Conservation (phyloP, 23 tunicate species). For the Aplidium turbinatum region DNA sequence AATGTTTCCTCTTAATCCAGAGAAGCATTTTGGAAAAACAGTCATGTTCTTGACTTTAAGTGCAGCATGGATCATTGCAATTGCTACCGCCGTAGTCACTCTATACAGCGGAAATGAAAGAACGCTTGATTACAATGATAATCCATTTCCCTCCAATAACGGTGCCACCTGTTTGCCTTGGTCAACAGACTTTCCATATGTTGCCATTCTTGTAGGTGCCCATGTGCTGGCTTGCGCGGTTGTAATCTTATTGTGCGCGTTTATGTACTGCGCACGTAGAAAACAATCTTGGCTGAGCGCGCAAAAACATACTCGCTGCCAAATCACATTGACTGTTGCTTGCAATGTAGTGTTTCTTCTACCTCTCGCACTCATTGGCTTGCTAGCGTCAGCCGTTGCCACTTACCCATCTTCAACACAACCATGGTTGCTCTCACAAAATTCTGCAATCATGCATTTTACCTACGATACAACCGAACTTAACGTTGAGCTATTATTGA, state of each 20-base stretch:
- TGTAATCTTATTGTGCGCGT: constrained; percentile 42
- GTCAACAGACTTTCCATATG: constrained; percentile 73
- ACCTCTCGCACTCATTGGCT: constrained; percentile 64
- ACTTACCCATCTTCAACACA: constrained; percentile 50
- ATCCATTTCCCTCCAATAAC: constrained; percentile 49
- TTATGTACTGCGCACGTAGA: constrained; percentile 60
- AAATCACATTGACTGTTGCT: constrained; percentile 56
- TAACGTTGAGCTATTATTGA: constrained; percentile 60
- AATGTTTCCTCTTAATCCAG: constrained; percentile 71
- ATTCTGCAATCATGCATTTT: not conserved
- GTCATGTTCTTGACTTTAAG: constrained; percentile 41
- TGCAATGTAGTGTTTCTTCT: constrained; percentile 51
- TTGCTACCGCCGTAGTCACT: constrained; percentile 71
- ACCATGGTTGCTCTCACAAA: constrained; percentile 14
- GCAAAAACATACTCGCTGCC: constrained; percentile 59
- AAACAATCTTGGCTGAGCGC: constrained; percentile 69
- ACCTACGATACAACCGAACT: constrained; percentile 8
- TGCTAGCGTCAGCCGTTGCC: constrained; percentile 57
- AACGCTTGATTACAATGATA: not conserved
- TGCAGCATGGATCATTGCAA: constrained; percentile 67
- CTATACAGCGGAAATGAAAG: constrained; percentile 43
- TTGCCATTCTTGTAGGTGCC: constrained; percentile 45
- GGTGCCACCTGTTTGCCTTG: constrained; percentile 91
- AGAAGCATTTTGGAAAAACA: constrained; percentile 57
- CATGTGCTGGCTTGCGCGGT: constrained; percentile 46